phyloP scores from a whole-genome alignment of 2,797 vertebrate genomes.

The Cichlasoma orientale region DNA sequence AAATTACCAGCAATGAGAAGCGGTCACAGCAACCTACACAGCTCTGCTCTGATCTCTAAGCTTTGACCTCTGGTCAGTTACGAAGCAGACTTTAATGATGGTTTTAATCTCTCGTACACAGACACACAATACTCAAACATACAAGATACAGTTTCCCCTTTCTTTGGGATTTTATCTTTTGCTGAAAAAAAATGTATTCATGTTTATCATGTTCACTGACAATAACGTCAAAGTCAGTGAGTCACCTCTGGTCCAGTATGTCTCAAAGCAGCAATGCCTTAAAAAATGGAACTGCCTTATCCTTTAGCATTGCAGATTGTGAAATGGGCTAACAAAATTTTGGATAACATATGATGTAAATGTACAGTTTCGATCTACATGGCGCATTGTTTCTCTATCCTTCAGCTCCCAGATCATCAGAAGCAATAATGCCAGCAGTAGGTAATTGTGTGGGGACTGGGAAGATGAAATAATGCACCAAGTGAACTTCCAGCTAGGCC shows the following conservation, averaged over 20 bases:
- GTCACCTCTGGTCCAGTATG: conserved; percentile 61
- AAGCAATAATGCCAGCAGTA: conserved; percentile 82
- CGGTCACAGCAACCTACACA: conserved; percentile 76
- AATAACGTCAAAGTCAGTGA: conserved; percentile 45
- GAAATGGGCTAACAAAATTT: conserved; percentile 61
- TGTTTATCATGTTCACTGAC: conserved; percentile 49
- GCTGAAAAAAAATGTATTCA: conserved; percentile 57
- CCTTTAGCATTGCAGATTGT: conserved; percentile 80
- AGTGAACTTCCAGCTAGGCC: conserved; percentile 72
- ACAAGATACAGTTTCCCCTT: conserved; percentile 31
- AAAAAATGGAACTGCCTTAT: conserved; percentile 81
- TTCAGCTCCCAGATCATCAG: conserved; percentile 66
- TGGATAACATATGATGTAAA: conserved; percentile 61
- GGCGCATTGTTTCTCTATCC: conserved; percentile 64
- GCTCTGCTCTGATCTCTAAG: conserved; percentile 75
- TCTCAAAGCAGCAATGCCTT: conserved; percentile 84
- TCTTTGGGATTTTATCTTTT: conserved; percentile 39
- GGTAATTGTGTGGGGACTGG: conserved; percentile 45
- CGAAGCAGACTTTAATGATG: conserved; percentile 74
- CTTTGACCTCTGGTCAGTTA: conserved; percentile 76
- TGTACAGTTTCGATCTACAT: conserved; percentile 60
- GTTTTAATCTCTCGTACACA: conserved; percentile 76
- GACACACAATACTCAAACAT: conserved; percentile 53
- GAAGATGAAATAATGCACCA: conserved; percentile 66
- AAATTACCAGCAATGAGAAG: conserved; percentile 97